Percentiles rank a stretch among this genome's conserved stretches.
phyloP scores from a whole-genome alignment of 2,113 vertebrate genomes.

The Trematocara unimaculatum region DNA sequence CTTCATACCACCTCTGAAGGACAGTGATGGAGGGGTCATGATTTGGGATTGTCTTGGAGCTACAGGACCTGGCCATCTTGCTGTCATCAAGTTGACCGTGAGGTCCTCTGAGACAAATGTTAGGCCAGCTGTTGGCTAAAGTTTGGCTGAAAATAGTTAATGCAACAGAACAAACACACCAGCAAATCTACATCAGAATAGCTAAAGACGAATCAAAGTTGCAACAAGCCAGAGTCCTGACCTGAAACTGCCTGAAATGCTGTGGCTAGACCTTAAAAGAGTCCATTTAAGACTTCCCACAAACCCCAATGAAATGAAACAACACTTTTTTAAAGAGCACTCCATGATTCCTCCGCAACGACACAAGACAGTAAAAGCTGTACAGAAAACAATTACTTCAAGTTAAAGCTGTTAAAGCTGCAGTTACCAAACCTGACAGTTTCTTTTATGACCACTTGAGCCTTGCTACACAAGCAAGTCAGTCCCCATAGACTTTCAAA shows the following conservation, averaged over 20 bases:
- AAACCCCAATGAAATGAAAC: background rate
- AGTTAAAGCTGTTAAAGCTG: background rate
- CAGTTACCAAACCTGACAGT: background rate
- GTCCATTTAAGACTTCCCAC: background rate
- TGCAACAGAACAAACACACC: background rate
- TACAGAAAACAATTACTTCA: background rate
- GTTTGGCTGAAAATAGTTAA: background rate
- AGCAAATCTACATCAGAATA: background rate
- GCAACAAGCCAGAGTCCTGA: background rate
- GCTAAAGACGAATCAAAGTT: background rate
- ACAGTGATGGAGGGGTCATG: background rate
- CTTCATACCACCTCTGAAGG: background rate
- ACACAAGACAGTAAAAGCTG: background rate
- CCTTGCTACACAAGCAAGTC: background rate
- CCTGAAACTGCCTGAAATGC: background rate
- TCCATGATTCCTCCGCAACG: accelerated
- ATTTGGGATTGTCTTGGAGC: background rate
- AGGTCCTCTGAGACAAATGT: background rate
- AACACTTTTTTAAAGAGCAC: background rate
- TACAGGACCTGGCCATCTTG: background rate
- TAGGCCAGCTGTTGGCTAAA: background rate
- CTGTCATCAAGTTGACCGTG: accelerated
- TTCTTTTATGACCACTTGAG: background rate
- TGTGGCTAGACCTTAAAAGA: background rate
- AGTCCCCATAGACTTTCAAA: background rate